phyloP scores from a whole-genome alignment of 1,140 invertebrate species.

The Drosophila bocki region DNA sequence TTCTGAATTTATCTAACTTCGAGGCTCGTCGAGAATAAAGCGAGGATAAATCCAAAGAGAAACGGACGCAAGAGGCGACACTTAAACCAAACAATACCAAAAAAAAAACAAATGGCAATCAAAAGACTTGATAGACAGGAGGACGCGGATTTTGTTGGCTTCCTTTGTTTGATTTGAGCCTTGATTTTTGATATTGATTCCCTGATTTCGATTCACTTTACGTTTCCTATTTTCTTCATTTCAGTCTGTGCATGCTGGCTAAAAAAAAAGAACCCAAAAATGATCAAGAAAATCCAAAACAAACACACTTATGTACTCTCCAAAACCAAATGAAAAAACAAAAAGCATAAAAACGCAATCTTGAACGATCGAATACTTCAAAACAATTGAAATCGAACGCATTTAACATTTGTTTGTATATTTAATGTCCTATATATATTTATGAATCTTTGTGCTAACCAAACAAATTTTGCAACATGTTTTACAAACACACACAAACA shows the following conservation, averaged over 20 bases:
- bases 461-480: conserved; percentile 63
- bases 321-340: conserved; percentile 44
- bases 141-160: conserved; percentile 39
- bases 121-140: conserved; percentile 76
- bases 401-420: conserved; percentile 67
- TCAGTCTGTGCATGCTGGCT: conserved; percentile 85
- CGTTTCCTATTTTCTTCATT: conserved; percentile 75
- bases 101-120: conserved; percentile 80
- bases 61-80: neutral
- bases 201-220: conserved; percentile 71
- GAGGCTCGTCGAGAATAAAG: conserved; percentile 22
- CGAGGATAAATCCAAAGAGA: conserved; percentile 12
- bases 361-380: conserved; percentile 43
- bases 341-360: conserved; percentile 19
- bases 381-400: conserved; percentile 54
- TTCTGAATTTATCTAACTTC: conserved; percentile 84
- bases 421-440: conserved; percentile 34
- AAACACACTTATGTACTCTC: conserved; percentile 55
- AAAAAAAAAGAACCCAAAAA: conserved; percentile 58
- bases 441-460: conserved; percentile 52
- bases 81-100: conserved; percentile 29
- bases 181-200: conserved; percentile 47
- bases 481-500: conserved; percentile 60
- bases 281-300: conserved; percentile 39
- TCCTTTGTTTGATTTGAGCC: conserved; percentile 46